Conservation (phyloP, 1,140 invertebrate genomes). For the Chironomus striatipennis region DNA sequence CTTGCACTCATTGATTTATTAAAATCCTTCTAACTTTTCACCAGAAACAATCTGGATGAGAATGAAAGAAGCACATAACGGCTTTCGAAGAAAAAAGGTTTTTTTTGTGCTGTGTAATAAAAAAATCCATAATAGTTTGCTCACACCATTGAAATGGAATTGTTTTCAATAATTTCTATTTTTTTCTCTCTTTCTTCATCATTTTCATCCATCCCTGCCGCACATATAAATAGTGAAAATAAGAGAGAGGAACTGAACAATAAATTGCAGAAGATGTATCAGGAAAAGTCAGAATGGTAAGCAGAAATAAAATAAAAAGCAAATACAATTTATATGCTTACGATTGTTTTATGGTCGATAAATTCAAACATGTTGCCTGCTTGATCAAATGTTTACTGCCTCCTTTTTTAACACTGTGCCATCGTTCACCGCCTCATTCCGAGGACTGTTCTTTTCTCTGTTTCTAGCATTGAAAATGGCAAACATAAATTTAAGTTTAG, state of each 20-base stretch:
- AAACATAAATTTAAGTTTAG: too few species aligned
- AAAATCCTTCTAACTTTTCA: conserved; percentile 18
- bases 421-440: neutral
- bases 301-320: conserved; percentile 27
- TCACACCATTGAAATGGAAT: neutral
- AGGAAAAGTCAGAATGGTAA: conserved; percentile 38
- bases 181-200: neutral
- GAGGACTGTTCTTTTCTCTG: neutral
- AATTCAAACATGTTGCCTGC: conserved; percentile 22
- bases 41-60: conserved; percentile 3
- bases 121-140: conserved; percentile 9
- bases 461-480: neutral
- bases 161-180: conserved; percentile 10
- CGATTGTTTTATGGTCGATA: conserved; percentile 23
- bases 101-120: neutral
- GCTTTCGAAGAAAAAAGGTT: neutral
- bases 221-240: conserved; percentile 32
- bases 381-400: neutral
- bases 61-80: neutral
- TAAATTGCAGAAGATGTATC: conserved; percentile 37
- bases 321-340: conserved; percentile 17
- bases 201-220: neutral
- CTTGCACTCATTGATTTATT: neutral
- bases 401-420: neutral
- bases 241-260: conserved; percentile 38